Percentiles rank a stretch among this genome's conserved stretches.
Conservation (phyloP, 2,113 vertebrate species). For the Lathamus discolor region DNA sequence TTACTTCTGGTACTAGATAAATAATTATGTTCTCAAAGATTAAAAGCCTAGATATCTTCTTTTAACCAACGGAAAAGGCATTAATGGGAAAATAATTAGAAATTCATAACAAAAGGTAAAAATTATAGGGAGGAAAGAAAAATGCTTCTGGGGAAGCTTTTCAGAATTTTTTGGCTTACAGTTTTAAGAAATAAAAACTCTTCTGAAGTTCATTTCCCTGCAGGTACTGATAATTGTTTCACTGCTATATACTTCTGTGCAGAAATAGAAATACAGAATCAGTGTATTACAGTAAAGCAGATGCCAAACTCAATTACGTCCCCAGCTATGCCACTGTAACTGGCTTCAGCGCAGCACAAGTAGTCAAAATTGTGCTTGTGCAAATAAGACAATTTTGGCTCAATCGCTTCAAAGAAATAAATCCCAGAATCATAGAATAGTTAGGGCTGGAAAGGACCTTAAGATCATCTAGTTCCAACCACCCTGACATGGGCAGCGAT, state of each 20-base stretch:
- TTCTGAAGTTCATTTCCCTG: not conserved
- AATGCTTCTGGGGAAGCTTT: not conserved
- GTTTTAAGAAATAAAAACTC: not conserved
- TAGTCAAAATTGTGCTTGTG: not conserved
- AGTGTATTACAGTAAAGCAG: not conserved
- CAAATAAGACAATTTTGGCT: not conserved
- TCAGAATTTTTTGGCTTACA: not conserved
- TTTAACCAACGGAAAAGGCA: not conserved
- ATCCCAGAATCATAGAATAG: too few relatives aligned
- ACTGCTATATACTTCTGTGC: not conserved
- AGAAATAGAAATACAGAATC: not conserved
- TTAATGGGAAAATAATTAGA: not conserved
- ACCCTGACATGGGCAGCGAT: too few relatives aligned
- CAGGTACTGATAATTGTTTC: not conserved
- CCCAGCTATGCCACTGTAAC: not conserved
- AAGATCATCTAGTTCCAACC: too few relatives aligned
- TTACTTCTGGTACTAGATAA: not conserved
- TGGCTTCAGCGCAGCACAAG: not conserved
- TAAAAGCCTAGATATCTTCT: not conserved
- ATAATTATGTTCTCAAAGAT: not conserved
- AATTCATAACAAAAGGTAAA: not conserved
- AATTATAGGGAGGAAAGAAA: not conserved
- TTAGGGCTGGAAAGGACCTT: too few relatives aligned
- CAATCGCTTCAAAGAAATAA: not conserved
- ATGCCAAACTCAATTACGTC: not conserved